phyloP scores from a whole-genome alignment of 92 coral and sea anemone genomes.

The Bergia puertoricense region DNA sequence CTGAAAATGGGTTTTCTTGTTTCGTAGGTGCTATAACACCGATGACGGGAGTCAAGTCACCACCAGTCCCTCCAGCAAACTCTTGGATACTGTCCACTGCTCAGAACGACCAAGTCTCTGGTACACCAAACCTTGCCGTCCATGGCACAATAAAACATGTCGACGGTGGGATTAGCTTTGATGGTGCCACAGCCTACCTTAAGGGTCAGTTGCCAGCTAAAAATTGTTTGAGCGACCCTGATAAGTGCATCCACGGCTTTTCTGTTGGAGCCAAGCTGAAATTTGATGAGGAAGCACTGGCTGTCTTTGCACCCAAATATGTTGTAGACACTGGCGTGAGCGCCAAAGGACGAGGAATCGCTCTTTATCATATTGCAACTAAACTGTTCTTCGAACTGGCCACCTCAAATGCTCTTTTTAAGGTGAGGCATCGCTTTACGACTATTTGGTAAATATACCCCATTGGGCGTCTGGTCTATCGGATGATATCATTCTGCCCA shows the following conservation, averaged over 20 bases:
- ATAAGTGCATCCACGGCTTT: slow-evolving; percentile 64
- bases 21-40: neutral
- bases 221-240: slow-evolving; percentile 74
- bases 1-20: neutral
- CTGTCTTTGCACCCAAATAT: slow-evolving; percentile 64
- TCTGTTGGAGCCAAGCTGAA: slow-evolving; percentile 67
- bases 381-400: slow-evolving; percentile 66
- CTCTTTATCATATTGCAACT: slow-evolving; percentile 65
- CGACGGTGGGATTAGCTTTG: slow-evolving; percentile 75
- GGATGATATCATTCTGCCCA: too few relatives aligned
- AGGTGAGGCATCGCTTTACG: neutral
- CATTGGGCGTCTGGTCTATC: too few relatives aligned
- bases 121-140: slow-evolving; percentile 64
- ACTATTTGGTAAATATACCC: too few relatives aligned
- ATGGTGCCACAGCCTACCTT: slow-evolving; percentile 66
- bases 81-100: slow-evolving; percentile 75
- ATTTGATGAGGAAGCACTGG: slow-evolving; percentile 60
- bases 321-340: slow-evolving; percentile 79
- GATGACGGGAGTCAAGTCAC: slow-evolving; percentile 56
- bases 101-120: slow-evolving; percentile 58
- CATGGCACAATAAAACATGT: slow-evolving; percentile 55
- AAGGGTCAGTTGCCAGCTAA: slow-evolving; percentile 47
- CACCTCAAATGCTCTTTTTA: slow-evolving; percentile 64
- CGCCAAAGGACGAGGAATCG: slow-evolving; percentile 62
- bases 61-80: slow-evolving; percentile 78